phyloP scores from a whole-genome alignment of 2,888 invertebrate species.

The Periphyllus acericola region DNA sequence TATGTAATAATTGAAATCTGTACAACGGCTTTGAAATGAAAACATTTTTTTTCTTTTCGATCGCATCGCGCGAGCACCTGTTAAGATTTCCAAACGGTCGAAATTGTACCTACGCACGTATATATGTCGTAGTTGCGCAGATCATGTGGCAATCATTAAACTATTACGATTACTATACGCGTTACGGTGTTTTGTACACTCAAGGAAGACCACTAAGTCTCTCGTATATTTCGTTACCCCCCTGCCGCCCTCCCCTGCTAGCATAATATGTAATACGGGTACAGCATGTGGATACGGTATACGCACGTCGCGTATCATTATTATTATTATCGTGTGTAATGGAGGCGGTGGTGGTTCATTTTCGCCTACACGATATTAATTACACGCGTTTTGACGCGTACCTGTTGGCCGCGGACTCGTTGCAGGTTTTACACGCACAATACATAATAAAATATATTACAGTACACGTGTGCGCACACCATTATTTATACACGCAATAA shows the following conservation, averaged over 20 bases:
- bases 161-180: neutral
- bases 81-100: neutral
- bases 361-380: constrained; percentile 33
- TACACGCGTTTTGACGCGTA: constrained; percentile 29
- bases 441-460: neutral
- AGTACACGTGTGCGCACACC: neutral
- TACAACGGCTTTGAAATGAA: no score
- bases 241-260: neutral
- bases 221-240: neutral
- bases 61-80: neutral
- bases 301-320: neutral
- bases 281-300: no score
- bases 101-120: neutral
- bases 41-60: no score
- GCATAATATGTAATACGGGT: neutral
- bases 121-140: neutral
- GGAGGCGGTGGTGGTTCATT: neutral
- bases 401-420: neutral
- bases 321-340: neutral
- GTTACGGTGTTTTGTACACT: neutral
- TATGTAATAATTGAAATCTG: no score
- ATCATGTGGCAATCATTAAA: neutral
- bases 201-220: neutral
- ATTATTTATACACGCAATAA: constrained; percentile 23
- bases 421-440: neutral